A percentile compares a stretch with the other conserved stretches of the same genome.
Conservation (phyloP, 1,140 invertebrate genomes). For the Sinonovacula constricta region DNA sequence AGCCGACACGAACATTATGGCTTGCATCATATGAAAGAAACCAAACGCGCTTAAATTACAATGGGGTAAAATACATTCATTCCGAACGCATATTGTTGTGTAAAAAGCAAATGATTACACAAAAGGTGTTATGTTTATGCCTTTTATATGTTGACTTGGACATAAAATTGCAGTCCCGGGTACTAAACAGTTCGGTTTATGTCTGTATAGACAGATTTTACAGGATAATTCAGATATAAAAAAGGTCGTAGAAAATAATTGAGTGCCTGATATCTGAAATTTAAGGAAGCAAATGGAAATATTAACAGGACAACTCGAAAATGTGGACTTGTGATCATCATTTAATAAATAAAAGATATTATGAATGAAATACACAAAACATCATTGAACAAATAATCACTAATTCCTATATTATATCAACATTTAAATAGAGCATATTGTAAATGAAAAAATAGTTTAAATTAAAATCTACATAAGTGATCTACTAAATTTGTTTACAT, state of each 20-base stretch:
- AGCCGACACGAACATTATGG: not conserved
- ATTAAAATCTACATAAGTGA: too few species aligned
- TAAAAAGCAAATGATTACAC: conserved; percentile 20
- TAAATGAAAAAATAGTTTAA: too few species aligned
- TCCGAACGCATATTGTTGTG: conserved; percentile 5
- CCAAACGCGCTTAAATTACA: not conserved
- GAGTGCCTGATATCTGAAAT: not conserved
- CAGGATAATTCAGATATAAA: not conserved
- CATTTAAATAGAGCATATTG: too few species aligned
- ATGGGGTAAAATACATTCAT: not conserved
- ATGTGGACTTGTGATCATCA: not conserved
- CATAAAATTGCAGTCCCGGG: not conserved
- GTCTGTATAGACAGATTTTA: not conserved
- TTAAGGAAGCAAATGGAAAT: not conserved
- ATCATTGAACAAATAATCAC: not conserved
- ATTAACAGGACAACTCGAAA: not conserved
- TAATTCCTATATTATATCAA: not conserved
- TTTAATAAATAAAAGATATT: not conserved
- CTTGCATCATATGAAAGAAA: not conserved
- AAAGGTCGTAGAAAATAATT: not conserved
- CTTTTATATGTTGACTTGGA: conserved; percentile 11
- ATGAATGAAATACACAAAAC: not conserved
- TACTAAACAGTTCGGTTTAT: not conserved
- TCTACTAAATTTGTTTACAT: too few species aligned
- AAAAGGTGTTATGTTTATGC: conserved; percentile 35